Evolutionary conservation across 2,888 invertebrate species (phyloP), one percentile per base, ranked within the genome.

Genomic region (Augochlorella aurata): DNA sequence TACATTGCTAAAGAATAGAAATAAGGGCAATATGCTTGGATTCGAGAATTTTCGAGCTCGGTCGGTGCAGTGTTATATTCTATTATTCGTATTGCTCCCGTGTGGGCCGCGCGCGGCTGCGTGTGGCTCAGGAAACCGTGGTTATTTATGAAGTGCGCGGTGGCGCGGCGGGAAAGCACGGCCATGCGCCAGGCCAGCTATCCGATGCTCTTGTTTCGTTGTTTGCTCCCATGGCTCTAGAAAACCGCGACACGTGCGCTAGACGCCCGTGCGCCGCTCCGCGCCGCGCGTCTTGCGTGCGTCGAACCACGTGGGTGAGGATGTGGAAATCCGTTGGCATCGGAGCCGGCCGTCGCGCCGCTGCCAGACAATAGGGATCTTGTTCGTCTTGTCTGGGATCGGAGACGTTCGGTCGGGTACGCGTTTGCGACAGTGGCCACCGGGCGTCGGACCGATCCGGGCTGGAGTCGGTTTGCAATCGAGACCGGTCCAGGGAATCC

Each of bases 151-250:
- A 87, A 88, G 89, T 82, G 85, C 79, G 82, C 82, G 73, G 81
- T 50, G n/a, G 72, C 79, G 18, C 18, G 21, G 63, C 44, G 67
- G 77, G 38, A 38, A 38, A 38, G 65, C 78, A 73, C 86, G 85
- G 69, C 73, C 78, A 82, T 84, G 82, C 45, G 67, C 84, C 58
- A 61, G 75, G 71, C 79, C 76, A 81, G 67, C 82, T 90, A 90
- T 89, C 90, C 83, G 89, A 89, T 91, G 90, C 77, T 92, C 90
- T 91, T 90, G 87, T 91, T 91, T 90, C 85, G 87, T 85, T 88
- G 91, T 89, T 89, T 87, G 89, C 88, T 88, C 77, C 88, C 81
- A 85, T 83, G 80, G 81, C 76, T 86, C 87, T 87, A 87, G 88
- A 87, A 87, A 90, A 90, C 77, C 85, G 88, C 85, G 90, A 90